phyloP scores from a whole-genome alignment of 2,113 vertebrate species.

The Neolamprologus variostigma region DNA sequence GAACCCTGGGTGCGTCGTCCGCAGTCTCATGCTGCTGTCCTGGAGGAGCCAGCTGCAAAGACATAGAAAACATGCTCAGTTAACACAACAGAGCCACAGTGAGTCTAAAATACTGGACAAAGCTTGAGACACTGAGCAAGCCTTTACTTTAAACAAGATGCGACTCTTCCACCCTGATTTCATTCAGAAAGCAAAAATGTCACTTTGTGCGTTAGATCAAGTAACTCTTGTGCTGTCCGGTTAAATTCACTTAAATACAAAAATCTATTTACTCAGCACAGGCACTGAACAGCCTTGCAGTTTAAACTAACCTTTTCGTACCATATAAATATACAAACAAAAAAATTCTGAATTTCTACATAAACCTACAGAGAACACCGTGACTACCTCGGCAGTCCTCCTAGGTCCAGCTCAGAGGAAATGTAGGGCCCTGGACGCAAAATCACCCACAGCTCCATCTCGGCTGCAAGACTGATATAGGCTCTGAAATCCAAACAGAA shows the following conservation, averaged over 20 bases:
- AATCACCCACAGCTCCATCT: conserved; percentile 87
- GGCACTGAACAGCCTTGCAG: background rate
- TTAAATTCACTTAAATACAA: background rate
- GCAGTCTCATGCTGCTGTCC: conserved; percentile 81
- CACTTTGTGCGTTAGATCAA: background rate
- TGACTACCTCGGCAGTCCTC: conserved; percentile 84
- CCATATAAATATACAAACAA: rapidly evolving
- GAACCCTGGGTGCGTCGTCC: conserved; percentile 83
- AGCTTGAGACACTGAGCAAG: background rate
- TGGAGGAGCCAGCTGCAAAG: conserved; percentile 81
- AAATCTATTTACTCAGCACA: background rate
- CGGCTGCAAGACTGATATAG: conserved; percentile 80
- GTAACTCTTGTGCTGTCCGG: background rate
- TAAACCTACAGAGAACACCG: background rate
- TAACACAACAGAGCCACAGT: background rate
- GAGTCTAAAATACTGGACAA: background rate
- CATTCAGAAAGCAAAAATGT: background rate
- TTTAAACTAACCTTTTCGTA: background rate
- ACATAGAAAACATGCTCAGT: background rate
- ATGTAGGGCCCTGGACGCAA: conserved; percentile 89
- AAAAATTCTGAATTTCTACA: background rate
- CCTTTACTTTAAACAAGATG: background rate
- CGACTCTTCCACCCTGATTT: background rate
- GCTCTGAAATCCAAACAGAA: conserved; percentile 64
- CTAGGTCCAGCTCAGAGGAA: conserved; percentile 85